Percentiles rank a stretch among this genome's conserved stretches.
Conservation (phyloP, 2,797 vertebrate genomes). For the Ciconia nigra region DNA sequence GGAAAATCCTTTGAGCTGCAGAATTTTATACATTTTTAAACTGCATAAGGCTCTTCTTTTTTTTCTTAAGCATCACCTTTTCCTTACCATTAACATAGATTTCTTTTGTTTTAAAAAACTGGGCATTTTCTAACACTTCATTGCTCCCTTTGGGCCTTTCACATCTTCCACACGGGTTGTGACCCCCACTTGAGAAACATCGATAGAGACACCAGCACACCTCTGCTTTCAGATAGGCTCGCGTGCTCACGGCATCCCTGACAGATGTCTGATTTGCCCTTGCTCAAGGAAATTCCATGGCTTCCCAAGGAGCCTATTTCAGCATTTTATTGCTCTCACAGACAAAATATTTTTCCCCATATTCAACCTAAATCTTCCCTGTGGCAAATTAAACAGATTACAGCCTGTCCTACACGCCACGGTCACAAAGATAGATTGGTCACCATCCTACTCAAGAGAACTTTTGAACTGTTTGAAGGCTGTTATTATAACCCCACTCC, state of each 20-base stretch:
- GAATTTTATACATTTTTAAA: not conserved
- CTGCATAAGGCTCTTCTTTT: not conserved
- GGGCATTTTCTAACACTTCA: not conserved
- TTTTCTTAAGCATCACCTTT: not conserved
- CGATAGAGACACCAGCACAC: not conserved
- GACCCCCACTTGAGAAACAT: not conserved
- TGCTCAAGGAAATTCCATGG: conserved; percentile 21
- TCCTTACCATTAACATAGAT: not conserved
- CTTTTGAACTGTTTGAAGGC: not conserved
- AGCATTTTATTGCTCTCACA: conserved; percentile 32
- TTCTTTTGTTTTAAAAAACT: not conserved
- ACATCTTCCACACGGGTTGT: not conserved
- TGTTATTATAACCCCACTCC: not conserved
- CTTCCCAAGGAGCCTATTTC: conserved; percentile 17
- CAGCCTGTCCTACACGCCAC: not conserved
- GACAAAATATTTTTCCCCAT: conserved; percentile 18
- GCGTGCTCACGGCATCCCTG: not conserved
- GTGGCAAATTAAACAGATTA: conserved; percentile 11
- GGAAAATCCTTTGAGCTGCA: conserved; percentile 1
- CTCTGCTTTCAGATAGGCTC: not conserved
- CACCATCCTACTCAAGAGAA: not conserved
- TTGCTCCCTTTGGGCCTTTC: not conserved
- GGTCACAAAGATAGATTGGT: conserved; percentile 17
- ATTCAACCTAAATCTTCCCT: conserved; percentile 19
- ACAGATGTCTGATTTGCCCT: conserved; percentile 15